These are phyloP conservation scores for Styela plicata DNA, from an alignment of 23 tunicate species.

Conservation along the genomic window DNA sequence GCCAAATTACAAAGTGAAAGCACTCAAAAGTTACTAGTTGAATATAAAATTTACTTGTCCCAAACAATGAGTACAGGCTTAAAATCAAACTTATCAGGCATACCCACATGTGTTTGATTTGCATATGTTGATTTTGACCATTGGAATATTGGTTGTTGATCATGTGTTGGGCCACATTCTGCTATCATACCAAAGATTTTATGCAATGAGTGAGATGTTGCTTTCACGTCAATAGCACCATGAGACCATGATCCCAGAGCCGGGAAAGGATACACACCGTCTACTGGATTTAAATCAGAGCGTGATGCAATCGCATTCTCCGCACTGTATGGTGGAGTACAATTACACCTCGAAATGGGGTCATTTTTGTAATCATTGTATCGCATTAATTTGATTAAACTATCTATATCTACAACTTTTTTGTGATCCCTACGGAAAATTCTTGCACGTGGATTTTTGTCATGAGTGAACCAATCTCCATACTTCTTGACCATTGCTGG, in stretches of 20 bases:
- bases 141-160: conserved; percentile 38
- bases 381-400: conserved; percentile 42
- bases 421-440: conserved; percentile 48
- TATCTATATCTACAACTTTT: conserved; percentile 31
- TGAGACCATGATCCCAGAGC: conserved; percentile 30
- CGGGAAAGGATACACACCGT: conserved; percentile 34
- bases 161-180: conserved; percentile 53
- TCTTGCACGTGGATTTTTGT: conserved; percentile 44
- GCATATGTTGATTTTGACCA: conserved; percentile 43
- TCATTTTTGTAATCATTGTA: conserved; percentile 52
- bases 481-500: conserved; percentile 30
- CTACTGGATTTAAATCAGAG: conserved; percentile 22
- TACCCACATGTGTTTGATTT: conserved; percentile 21
- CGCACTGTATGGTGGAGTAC: conserved; percentile 50
- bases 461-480: conserved; percentile 46
- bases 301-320: conserved; percentile 42
- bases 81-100: conserved; percentile 41
- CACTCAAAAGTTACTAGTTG: too few relatives aligned
- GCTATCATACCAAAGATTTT: conserved; percentile 35
- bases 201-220: conserved; percentile 6
- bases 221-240: conserved; percentile 46
- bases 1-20: too few relatives aligned
- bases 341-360: conserved; percentile 33
- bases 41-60: conserved; percentile 32
- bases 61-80: conserved; percentile 33